phyloP scores from a whole-genome alignment of 1,140 invertebrate genomes.

The Temnothorax curvispinosus region DNA sequence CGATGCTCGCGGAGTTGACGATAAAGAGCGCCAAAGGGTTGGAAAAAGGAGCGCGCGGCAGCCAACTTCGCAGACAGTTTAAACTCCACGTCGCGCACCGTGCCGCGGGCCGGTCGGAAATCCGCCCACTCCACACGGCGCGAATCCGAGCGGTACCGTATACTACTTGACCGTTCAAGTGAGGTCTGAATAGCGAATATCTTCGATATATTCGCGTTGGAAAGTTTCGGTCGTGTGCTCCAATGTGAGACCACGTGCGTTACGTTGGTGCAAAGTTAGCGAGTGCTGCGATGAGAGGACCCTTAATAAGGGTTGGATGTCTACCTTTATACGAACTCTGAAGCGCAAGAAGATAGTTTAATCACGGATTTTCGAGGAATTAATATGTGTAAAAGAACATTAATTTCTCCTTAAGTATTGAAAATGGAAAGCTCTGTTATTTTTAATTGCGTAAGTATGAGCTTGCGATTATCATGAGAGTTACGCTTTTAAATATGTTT shows the following conservation, averaged over 20 bases:
- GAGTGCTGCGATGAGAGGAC: neutral
- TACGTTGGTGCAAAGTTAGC: neutral
- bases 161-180: conserved; percentile 63
- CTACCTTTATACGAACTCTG: neutral
- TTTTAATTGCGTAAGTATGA: neutral
- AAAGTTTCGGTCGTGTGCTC: conserved; percentile 36
- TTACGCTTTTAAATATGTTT: neutral
- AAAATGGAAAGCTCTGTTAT: neutral
- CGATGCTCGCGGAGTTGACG: conserved; percentile 32
- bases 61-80: conserved; percentile 64
- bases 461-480: neutral
- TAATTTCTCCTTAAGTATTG: neutral
- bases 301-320: neutral
- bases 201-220: conserved; percentile 51
- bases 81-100: conserved; percentile 31
- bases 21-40: conserved; percentile 40
- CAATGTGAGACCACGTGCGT: neutral
- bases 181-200: conserved; percentile 63
- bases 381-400: neutral
- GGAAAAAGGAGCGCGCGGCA: conserved; percentile 27
- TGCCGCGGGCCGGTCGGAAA: conserved; percentile 13
- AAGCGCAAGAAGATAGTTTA: neutral
- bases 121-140: conserved; percentile 28
- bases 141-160: conserved; percentile 53
- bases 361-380: neutral